Evolutionary conservation across 2,113 vertebrate species (phyloP).

Genomic region (Mirounga angustirostris): DNA sequence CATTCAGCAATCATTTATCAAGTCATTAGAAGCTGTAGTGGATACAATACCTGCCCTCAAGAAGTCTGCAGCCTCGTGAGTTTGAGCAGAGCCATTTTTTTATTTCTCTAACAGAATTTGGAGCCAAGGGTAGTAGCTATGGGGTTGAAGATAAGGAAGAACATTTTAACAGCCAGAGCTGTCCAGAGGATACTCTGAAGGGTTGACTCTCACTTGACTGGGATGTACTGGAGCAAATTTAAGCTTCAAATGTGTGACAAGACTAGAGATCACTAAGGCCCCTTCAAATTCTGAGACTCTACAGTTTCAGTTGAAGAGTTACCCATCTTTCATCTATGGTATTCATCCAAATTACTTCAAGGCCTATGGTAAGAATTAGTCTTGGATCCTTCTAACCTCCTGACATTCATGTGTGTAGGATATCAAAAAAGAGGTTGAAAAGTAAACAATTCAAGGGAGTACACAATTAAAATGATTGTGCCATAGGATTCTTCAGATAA

Average conservation of each 20-base stretch:
- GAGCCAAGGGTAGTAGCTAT: background rate
- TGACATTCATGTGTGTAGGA: background rate
- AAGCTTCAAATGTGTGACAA: slow-evolving; percentile 36
- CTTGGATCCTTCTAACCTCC: background rate
- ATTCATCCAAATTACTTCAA: slow-evolving; percentile 49
- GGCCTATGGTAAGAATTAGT: background rate
- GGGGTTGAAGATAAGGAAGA: background rate
- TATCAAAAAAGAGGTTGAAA: slow-evolving; percentile 33
- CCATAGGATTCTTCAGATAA: background rate
- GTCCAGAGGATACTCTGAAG: background rate
- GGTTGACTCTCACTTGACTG: background rate
- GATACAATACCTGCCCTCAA: background rate
- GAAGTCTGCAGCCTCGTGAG: background rate
- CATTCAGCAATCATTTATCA: background rate
- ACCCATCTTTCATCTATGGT: background rate
- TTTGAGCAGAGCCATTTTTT: background rate
- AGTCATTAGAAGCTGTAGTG: background rate
- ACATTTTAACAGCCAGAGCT: background rate
- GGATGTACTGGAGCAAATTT: background rate
- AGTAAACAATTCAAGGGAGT: background rate
- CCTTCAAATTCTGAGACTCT: background rate
- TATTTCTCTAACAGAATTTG: background rate
- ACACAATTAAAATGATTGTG: background rate
- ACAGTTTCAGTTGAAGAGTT: background rate
- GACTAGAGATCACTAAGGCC: background rate